phyloP scores from a whole-genome alignment of 1,140 invertebrate genomes.

The Microvelia longipes region DNA sequence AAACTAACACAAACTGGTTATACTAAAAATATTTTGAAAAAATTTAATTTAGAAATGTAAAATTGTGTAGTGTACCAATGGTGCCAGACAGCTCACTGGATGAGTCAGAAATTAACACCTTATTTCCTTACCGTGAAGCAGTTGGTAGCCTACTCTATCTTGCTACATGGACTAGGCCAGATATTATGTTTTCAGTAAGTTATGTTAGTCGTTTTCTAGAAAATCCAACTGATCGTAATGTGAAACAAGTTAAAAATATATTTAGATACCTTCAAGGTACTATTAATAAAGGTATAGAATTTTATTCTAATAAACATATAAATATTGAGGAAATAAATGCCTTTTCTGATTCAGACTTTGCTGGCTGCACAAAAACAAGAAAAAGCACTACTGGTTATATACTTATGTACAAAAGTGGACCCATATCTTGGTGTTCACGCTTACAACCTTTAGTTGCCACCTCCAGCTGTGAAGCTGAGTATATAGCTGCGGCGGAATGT shows the following conservation, averaged over 20 bases:
- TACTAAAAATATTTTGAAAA: neutral
- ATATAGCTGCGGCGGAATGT: conserved; percentile 9
- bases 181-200: neutral
- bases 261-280: neutral
- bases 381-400: conserved; percentile 13
- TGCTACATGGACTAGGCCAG: neutral
- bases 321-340: neutral
- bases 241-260: neutral
- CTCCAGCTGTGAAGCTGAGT: conserved; percentile 13
- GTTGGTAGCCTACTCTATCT: neutral
- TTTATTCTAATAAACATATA: neutral
- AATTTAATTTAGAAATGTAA: neutral
- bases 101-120: neutral
- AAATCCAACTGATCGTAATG: neutral
- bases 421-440: conserved; percentile 14
- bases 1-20: neutral
- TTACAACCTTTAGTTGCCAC: conserved; percentile 14
- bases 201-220: neutral
- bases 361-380: conserved; percentile 3
- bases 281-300: neutral
- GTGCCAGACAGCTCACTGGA: neutral
- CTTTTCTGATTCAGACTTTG: conserved; percentile 15
- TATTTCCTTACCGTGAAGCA: neutral
- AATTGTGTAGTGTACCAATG: neutral
- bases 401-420: conserved; percentile 10